Evolutionary conservation across 2,888 invertebrate genomes (phyloP).

Genomic region (Cheilosia vernalis): DNA sequence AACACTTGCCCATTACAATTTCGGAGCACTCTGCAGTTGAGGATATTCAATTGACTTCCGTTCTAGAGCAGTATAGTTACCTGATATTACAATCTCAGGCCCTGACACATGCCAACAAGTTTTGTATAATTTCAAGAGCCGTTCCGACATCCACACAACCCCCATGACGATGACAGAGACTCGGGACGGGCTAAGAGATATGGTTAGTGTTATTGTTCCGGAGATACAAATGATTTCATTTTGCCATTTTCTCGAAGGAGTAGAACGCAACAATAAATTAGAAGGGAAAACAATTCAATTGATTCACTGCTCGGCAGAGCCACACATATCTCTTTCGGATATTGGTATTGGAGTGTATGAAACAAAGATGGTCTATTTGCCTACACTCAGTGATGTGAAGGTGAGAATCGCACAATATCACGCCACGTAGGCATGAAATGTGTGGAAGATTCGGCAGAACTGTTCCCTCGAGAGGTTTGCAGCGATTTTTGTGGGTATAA

Average conservation of each 20-base stretch:
- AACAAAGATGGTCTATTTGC: slow-evolving; percentile 47
- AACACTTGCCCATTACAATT: neutral
- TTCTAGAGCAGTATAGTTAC: slow-evolving; percentile 5
- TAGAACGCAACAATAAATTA: slow-evolving; percentile 52
- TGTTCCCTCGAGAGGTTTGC: slow-evolving; percentile 24
- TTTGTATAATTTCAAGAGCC: slow-evolving; percentile 40
- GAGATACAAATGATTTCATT: slow-evolving; percentile 43
- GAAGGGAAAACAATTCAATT: slow-evolving; percentile 52
- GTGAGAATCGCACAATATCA: slow-evolving; percentile 15
- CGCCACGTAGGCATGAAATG: slow-evolving; percentile 6
- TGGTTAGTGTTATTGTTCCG: slow-evolving; percentile 55
- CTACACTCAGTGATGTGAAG: slow-evolving; percentile 27
- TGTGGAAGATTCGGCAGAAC: slow-evolving; percentile 17
- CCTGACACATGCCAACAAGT: slow-evolving; percentile 55
- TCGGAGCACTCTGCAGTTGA: neutral
- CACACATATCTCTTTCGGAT: slow-evolving; percentile 35
- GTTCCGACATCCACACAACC: slow-evolving; percentile 23
- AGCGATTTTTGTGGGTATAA: slow-evolving; percentile 46
- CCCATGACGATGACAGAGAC: slow-evolving; percentile 15
- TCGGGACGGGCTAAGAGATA: slow-evolving; percentile 7
- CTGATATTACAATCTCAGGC: slow-evolving; percentile 30
- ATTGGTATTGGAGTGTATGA: slow-evolving; percentile 19
- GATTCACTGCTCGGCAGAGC: slow-evolving; percentile 47
- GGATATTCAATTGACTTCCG: slow-evolving; percentile 39
- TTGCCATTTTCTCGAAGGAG: neutral